These are phyloP conservation scores for Pelvicachromis taeniatus DNA, from an alignment of 2,113 vertebrate species.

Conservation along the genomic window DNA sequence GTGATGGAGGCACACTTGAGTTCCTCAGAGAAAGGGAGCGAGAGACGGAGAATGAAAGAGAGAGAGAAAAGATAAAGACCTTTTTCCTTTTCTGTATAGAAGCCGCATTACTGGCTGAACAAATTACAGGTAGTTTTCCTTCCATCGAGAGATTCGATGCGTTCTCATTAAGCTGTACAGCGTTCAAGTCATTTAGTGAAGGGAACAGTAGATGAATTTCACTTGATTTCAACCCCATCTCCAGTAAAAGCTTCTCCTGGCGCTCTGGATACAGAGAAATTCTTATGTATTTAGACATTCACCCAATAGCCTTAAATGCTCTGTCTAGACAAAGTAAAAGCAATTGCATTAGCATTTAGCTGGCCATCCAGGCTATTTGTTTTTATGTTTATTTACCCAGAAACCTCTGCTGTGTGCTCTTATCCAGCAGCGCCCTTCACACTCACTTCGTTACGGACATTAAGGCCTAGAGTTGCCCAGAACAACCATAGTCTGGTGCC, in stretches of 20 bases:
- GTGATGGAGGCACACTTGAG: slow-evolving; percentile 32
- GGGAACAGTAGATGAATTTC: neutral
- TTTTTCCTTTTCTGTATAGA: slow-evolving; percentile 54
- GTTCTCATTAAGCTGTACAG: slow-evolving; percentile 18
- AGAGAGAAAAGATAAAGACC: neutral
- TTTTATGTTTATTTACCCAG: slow-evolving; percentile 16
- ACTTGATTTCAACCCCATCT: neutral
- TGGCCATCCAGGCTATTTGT: slow-evolving; percentile 6
- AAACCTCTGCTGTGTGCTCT: neutral
- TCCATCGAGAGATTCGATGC: slow-evolving; percentile 34
- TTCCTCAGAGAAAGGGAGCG: neutral
- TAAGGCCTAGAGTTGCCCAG: slow-evolving; percentile 4
- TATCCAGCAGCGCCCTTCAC: neutral
- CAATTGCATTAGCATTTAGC: slow-evolving; percentile 52
- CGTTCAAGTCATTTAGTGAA: neutral
- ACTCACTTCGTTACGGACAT: neutral
- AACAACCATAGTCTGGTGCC: neutral
- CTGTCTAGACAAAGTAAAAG: slow-evolving; percentile 32
- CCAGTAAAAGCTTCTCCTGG: slow-evolving; percentile 42
- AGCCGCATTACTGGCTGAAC: slow-evolving; percentile 66
- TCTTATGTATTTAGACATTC: slow-evolving; percentile 15
- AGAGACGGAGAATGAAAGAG: neutral
- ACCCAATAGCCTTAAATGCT: slow-evolving; percentile 8
- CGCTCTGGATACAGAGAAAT: neutral
- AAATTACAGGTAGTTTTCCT: slow-evolving; percentile 65